Base-by-base conservation (phyloP, 92 coral and sea anemone genomes). In the Blastomussa wellsi region DNA sequence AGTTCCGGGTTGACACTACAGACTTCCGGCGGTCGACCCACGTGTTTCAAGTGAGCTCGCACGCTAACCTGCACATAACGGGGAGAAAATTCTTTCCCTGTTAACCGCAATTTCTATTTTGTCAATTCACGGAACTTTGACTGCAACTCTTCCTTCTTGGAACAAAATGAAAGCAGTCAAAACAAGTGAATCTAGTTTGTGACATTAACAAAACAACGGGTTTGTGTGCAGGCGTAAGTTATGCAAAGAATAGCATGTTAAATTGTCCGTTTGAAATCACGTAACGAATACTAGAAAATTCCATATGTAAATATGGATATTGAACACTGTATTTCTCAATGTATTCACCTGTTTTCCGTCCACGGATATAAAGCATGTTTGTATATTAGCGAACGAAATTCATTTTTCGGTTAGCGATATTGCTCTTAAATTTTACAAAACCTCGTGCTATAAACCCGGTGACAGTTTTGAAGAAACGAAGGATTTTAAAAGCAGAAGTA, bases 21-120 rank as follows among this genome's bases (percentile, higher is more conserved):
- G 16, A 38, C 75, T 36, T 70, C 75, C 75, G 75, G 75, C 3
- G 48, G n/a, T n/a, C n/a, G n/a, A 70, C 13, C 75, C 75, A 70
- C 75, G 26, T 70, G 75, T 20, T 37, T 70, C 35, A 8, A 70
- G 44, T 33, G 48, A 70, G 75, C 75, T 62, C 68, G 28, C 68
- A n/a, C 2, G 68, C 31, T 12, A 29, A 16, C 28, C 31, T 72
- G 0, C 19, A 11, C 5, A 14, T 72, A 2, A 33, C 29, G 15
- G 28, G 37, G 39, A 7, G 41, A 52, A 49, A 49, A 49, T 49
- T 28, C 41, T 26, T 47, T 49, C 24, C n/a, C 62, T 29, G 65
- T 75, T 49, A 51, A 75, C 26, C 11, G 31, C 62, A 48, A 75
- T 47, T 28, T 75, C 10, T 31, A 33, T 51, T 75, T 75, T 29